These are phyloP conservation scores for Ranitomeya variabilis DNA, from an alignment of 2,113 vertebrate genomes.

Conservation along the genomic window DNA sequence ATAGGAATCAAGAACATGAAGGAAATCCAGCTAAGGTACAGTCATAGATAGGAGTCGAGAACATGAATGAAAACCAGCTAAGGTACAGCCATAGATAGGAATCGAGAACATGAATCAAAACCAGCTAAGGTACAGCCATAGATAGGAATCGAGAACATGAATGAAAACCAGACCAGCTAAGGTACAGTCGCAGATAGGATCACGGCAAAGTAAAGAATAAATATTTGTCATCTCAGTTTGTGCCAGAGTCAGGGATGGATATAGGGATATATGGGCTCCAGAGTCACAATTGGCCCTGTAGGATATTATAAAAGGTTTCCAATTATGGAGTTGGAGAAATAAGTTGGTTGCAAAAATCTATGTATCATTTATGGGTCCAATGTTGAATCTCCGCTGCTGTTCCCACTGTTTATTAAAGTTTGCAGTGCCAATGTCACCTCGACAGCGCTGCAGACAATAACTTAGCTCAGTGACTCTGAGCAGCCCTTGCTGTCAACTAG, in stretches of 20 bases:
- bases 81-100: constrained; percentile 65
- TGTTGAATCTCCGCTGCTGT: no score
- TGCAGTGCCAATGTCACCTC: no score
- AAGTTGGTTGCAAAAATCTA: no score
- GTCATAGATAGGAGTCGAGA: neutral
- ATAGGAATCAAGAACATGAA: constrained; percentile 43
- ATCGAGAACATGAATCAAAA: constrained; percentile 77
- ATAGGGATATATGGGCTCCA: neutral
- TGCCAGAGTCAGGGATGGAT: neutral
- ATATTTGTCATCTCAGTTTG: neutral
- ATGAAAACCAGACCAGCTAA: constrained; percentile 79
- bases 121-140: constrained; percentile 71
- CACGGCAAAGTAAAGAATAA: no score
- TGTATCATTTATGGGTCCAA: no score
- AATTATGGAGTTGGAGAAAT: no score
- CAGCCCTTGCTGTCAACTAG: no score
- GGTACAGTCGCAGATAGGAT: constrained; percentile 63
- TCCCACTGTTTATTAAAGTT: no score
- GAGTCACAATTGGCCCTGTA: neutral
- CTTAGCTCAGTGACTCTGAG: no score
- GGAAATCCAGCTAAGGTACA: constrained; percentile 80
- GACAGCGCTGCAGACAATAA: no score
- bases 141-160: constrained; percentile 14
- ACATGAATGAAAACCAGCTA: constrained; percentile 76
- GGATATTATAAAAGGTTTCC: no score